phyloP scores from a whole-genome alignment of 2,888 invertebrate species.

The Hybos culiciformis region DNA sequence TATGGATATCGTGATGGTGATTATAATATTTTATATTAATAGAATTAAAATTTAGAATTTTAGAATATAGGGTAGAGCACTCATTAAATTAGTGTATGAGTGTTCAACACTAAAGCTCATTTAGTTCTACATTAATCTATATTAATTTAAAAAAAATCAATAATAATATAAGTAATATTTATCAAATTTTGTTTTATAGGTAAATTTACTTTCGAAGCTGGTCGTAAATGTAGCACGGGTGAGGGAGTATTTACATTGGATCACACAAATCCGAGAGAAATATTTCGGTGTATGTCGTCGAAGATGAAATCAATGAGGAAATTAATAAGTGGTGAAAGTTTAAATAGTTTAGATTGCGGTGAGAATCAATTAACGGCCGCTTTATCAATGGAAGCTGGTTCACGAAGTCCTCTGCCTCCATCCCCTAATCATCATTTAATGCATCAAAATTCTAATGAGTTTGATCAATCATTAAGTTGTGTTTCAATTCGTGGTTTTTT shows the following conservation, averaged over 20 bases:
- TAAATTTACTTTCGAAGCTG: constrained; percentile 78
- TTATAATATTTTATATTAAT: too few relatives aligned
- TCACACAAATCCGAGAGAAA: constrained; percentile 69
- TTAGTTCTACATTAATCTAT: too few relatives aligned
- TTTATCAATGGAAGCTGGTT: constrained; percentile 66
- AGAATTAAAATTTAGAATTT: too few relatives aligned
- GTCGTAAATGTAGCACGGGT: constrained; percentile 72
- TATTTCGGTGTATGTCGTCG: constrained; percentile 63
- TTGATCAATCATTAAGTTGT: constrained; percentile 29
- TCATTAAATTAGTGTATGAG: too few relatives aligned
- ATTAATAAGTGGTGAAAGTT: constrained; percentile 54
- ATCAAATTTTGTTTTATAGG: too few relatives aligned
- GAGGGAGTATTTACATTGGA: constrained; percentile 71
- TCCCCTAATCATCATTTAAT: constrained; percentile 36
- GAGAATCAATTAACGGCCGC: constrained; percentile 63
- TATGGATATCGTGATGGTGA: constrained; percentile 79
- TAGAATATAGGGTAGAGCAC: too few relatives aligned
- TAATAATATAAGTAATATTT: too few relatives aligned
- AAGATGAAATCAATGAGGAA: constrained; percentile 84
- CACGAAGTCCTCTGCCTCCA: constrained; percentile 64
- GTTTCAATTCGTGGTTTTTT: constrained; percentile 28
- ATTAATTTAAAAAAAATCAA: too few relatives aligned
- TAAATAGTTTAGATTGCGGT: constrained; percentile 51
- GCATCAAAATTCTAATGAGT: constrained; percentile 23
- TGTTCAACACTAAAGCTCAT: too few relatives aligned